Percentiles rank a stretch among this genome's conserved stretches.
These are phyloP conservation scores for Melanostoma mellinum DNA, from an alignment of 2,888 invertebrate species.

Conservation along the genomic window DNA sequence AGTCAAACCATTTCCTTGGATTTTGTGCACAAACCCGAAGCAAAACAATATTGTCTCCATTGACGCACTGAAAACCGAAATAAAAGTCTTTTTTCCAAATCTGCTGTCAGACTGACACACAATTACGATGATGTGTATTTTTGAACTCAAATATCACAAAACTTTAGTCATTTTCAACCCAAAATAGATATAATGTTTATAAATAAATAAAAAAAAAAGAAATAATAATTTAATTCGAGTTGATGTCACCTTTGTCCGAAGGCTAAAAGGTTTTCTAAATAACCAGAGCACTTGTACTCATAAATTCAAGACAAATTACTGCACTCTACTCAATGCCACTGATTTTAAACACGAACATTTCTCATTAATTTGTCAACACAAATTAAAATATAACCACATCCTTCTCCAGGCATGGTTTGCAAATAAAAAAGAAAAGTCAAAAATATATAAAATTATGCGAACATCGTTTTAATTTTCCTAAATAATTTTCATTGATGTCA, in stretches of 20 bases:
- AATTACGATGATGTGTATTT: no score
- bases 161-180: no score
- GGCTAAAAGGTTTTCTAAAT: not conserved
- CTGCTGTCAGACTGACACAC: no score
- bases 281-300: not conserved
- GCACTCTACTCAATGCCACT: slow-evolving; percentile 23
- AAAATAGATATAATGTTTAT: no score
- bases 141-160: no score
- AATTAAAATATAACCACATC: slow-evolving; percentile 38
- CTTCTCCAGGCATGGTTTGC: slow-evolving; percentile 14
- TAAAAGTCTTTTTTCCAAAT: no score
- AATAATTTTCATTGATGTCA: slow-evolving; percentile 7
- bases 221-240: not conserved
- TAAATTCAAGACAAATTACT: slow-evolving; percentile 13
- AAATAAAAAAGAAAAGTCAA: not conserved
- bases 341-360: slow-evolving; percentile 7
- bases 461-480: not conserved
- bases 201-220: not conserved
- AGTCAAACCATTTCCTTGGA: no score
- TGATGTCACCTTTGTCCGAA: not conserved
- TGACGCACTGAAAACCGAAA: no score
- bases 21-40: no score
- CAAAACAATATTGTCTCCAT: no score
- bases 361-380: slow-evolving; percentile 31
- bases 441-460: no score